Conservation (phyloP, 92 coral and sea anemone species). For the Palythoa heliodiscus region DNA sequence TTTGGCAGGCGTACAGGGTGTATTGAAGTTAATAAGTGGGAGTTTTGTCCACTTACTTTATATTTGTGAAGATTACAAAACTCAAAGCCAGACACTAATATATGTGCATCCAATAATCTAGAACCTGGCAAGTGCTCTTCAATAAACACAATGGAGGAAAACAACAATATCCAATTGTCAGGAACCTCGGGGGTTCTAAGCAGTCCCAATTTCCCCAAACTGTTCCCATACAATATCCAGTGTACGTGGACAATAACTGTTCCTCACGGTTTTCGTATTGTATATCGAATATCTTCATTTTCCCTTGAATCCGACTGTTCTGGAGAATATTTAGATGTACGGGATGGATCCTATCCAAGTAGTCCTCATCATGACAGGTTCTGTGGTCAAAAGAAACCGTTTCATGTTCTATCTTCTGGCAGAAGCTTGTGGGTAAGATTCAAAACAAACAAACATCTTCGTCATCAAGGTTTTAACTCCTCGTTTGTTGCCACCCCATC, state of each 20-base stretch:
- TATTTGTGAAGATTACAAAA: no score
- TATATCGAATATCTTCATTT: conserved; percentile 21
- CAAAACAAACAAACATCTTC: conserved; percentile 31
- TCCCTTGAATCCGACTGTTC: conserved; percentile 22
- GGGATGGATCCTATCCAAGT: conserved; percentile 18
- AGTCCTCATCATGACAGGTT: conserved; percentile 27
- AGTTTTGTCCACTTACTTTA: no score
- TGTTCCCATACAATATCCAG: conserved; percentile 55
- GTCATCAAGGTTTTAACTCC: conserved; percentile 26
- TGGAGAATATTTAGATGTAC: conserved; percentile 29
- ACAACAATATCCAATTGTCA: conserved; percentile 46
- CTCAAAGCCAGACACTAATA: background rate
- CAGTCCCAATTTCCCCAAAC: conserved; percentile 75
- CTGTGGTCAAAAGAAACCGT: conserved; percentile 14
- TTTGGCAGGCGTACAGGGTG: no score
- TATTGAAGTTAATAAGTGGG: no score
- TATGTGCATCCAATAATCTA: background rate
- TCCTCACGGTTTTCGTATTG: conserved; percentile 46
- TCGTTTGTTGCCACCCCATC: conserved; percentile 31
- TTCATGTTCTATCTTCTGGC: conserved; percentile 14
- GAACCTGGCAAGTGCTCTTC: conserved; percentile 49
- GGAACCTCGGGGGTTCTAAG: conserved; percentile 46
- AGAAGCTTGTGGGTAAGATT: conserved; percentile 41
- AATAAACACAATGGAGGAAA: conserved; percentile 49
- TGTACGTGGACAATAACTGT: conserved; percentile 75